A percentile compares a stretch with the other conserved stretches of the same genome.
Evolutionary conservation across 2,888 invertebrate genomes (phyloP).

Genomic region (Notocelia uddmanniana): DNA sequence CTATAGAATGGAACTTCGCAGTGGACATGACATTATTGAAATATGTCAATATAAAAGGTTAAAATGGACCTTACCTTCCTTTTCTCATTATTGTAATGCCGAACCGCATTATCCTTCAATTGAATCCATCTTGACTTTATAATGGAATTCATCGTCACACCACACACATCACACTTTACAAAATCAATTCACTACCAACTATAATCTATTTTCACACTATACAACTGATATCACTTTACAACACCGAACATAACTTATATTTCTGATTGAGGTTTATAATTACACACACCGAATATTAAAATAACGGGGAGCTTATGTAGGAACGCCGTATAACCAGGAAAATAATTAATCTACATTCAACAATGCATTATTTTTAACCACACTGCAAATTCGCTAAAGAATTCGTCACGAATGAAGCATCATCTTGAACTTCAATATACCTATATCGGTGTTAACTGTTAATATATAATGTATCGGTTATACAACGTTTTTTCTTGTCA

Average conservation of each 20-base stretch:
- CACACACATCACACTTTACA: background rate
- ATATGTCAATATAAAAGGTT: too few species aligned
- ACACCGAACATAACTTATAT: background rate
- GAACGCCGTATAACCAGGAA: background rate
- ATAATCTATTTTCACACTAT: background rate
- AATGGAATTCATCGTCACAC: constrained; percentile 22
- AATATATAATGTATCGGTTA: too few species aligned
- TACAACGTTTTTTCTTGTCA: background rate
- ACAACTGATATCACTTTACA: background rate
- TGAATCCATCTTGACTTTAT: constrained; percentile 26
- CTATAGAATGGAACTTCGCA: too few species aligned
- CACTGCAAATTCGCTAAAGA: background rate
- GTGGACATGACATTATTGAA: too few species aligned
- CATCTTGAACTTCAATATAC: background rate
- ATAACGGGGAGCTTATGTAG: background rate
- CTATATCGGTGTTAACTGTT: too few species aligned
- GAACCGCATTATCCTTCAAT: constrained; percentile 24
- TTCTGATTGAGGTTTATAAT: background rate
- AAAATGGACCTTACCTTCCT: constrained; percentile 26
- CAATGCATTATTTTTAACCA: background rate
- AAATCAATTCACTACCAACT: background rate
- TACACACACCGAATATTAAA: too few species aligned
- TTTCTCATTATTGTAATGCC: constrained; percentile 28
- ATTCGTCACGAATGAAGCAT: background rate
- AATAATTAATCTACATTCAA: background rate